Percentiles rank a stretch among this genome's conserved stretches.
Conservation (phyloP, 2,797 vertebrate species). For the Moxostoma hubbsi region DNA sequence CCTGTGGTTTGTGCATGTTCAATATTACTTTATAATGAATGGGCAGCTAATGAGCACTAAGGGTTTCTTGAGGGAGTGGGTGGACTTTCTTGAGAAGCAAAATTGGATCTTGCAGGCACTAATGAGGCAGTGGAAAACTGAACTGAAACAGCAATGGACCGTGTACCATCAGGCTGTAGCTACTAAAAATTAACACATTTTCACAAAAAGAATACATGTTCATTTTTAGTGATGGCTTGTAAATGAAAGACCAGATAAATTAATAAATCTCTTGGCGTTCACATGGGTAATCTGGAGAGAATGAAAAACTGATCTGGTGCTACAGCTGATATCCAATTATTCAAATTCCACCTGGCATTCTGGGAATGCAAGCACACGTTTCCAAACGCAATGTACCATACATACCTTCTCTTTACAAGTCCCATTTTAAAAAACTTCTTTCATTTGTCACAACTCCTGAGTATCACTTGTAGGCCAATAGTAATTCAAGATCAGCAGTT, state of each 20-base stretch:
- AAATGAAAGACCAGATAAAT: conserved; percentile 36
- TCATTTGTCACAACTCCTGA: no score
- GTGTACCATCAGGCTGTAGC: conserved; percentile 18
- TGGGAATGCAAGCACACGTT: conserved; percentile 10
- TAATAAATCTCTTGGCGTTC: conserved; percentile 43
- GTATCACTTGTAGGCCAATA: no score
- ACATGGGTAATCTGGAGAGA: conserved; percentile 34
- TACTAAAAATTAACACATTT: conserved; percentile 20
- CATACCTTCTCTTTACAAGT: conserved; percentile 9
- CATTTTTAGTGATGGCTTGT: conserved; percentile 13
- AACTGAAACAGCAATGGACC: neutral
- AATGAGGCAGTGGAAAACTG: conserved; percentile 48
- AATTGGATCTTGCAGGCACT: conserved; percentile 39
- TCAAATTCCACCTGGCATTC: conserved; percentile 48
- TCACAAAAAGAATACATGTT: conserved; percentile 7
- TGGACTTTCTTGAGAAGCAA: conserved; percentile 26
- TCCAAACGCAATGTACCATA: neutral
- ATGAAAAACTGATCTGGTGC: conserved; percentile 33
- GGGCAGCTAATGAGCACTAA: conserved; percentile 45
- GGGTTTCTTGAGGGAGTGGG: conserved; percentile 42
- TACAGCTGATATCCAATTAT: conserved; percentile 39
- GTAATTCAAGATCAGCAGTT: no score
- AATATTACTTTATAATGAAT: conserved; percentile 31
- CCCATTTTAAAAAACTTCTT: no score
- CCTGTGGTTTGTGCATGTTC: conserved; percentile 9